phyloP scores from a whole-genome alignment of 92 coral and sea anemone species.

The Porites lobata region DNA sequence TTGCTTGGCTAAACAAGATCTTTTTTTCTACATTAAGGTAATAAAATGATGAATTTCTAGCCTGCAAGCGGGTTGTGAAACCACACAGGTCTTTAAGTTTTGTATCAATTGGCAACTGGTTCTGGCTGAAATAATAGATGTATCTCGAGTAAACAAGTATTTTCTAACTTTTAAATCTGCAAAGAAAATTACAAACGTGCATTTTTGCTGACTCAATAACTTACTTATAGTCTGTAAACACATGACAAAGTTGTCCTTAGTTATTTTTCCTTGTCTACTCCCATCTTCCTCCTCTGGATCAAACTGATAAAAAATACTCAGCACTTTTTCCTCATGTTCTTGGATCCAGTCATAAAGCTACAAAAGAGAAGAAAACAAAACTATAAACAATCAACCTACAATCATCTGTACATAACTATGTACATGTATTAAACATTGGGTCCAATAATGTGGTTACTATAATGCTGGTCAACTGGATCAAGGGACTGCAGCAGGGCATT shows the following conservation, averaged over 20 bases:
- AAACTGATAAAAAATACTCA: conserved; percentile 94
- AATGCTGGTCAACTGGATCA: no score
- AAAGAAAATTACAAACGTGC: no score
- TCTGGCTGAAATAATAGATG: no score
- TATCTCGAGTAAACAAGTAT: neutral
- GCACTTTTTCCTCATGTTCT: conserved; percentile 88
- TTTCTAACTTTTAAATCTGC: neutral
- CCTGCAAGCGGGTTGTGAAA: no score
- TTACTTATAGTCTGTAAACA: conserved; percentile 95
- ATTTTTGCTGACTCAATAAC: conserved; percentile 17
- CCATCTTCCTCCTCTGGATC: conserved; percentile 91
- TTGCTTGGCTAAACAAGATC: no score
- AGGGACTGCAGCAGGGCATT: no score
- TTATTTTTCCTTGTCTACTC: conserved; percentile 76
- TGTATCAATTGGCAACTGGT: no score
- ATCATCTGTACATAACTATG: neutral
- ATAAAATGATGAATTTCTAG: no score
- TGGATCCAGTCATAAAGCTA: conserved; percentile 99
- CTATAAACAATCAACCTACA: neutral
- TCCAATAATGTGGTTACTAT: neutral
- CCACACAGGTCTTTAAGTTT: no score
- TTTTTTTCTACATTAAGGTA: no score
- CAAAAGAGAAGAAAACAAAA: neutral
- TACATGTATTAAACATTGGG: neutral
- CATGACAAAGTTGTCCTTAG: conserved; percentile 93